Conservation (phyloP, 2,888 invertebrate genomes). For the Spicauda simplicius region DNA sequence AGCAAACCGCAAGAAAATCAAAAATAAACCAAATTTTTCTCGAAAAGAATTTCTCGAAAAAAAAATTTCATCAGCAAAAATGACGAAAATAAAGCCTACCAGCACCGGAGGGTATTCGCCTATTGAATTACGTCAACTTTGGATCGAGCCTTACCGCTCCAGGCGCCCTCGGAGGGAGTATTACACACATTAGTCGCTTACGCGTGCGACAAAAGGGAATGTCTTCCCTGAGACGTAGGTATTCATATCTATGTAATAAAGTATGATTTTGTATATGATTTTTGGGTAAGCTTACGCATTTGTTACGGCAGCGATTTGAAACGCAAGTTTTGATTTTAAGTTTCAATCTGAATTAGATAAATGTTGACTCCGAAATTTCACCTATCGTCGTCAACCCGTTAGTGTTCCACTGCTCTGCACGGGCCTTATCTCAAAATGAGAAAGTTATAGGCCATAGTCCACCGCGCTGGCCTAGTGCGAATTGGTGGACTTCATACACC, state of each 20-base stretch:
- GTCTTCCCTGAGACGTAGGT: conserved; percentile 45
- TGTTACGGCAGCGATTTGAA: no score
- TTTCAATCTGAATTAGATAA: no score
- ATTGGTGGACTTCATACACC: no score
- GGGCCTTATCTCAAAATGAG: no score
- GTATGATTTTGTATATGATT: background rate
- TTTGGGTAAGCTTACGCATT: no score
- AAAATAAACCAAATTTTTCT: background rate
- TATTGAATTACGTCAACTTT: conserved; percentile 58
- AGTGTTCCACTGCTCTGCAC: no score
- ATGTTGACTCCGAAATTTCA: no score
- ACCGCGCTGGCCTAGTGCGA: no score
- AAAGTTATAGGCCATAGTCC: no score
- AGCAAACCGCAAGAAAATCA: background rate
- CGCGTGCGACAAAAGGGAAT: conserved; percentile 54
- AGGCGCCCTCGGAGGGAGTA: conserved; percentile 58
- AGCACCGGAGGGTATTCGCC: conserved; percentile 52
- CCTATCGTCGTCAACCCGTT: no score
- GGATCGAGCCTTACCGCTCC: conserved; percentile 55
- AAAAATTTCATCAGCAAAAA: conserved; percentile 27
- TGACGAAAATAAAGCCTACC: conserved; percentile 31
- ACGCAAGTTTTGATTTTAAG: no score
- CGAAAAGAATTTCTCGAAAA: no score
- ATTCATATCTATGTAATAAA: background rate
- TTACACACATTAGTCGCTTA: conserved; percentile 68